phyloP scores from a whole-genome alignment of 1,140 invertebrate genomes.

The Hyles vespertilio region DNA sequence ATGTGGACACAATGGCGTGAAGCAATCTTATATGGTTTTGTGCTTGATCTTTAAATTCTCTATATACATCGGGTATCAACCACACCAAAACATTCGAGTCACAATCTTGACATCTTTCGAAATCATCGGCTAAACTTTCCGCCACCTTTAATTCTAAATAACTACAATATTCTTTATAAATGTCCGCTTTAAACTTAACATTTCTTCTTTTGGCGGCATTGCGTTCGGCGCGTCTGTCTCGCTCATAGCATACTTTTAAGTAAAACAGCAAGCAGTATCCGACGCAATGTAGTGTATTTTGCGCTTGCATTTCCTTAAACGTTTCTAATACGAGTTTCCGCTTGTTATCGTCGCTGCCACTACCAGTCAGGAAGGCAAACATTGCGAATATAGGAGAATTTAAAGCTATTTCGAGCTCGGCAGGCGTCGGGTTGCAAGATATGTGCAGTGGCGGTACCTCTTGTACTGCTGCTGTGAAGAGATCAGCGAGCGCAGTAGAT shows the following conservation, averaged over 20 bases:
- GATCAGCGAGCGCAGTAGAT: slow-evolving; percentile 59
- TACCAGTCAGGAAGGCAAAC: slow-evolving; percentile 62
- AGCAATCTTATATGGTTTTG: slow-evolving; percentile 91
- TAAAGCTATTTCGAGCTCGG: slow-evolving; percentile 51
- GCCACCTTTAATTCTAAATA: slow-evolving; percentile 87
- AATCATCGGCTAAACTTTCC: slow-evolving; percentile 85
- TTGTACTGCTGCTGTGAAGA: slow-evolving; percentile 60
- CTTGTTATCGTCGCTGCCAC: slow-evolving; percentile 82
- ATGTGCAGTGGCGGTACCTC: slow-evolving; percentile 56
- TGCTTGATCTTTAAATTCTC: slow-evolving; percentile 90
- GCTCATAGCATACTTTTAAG: slow-evolving; percentile 66
- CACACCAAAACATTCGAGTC: slow-evolving; percentile 92
- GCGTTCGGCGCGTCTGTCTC: slow-evolving; percentile 55
- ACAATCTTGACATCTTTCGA: slow-evolving; percentile 91
- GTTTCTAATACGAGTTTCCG: slow-evolving; percentile 84
- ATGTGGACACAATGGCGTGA: slow-evolving; percentile 89
- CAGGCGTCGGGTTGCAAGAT: slow-evolving; percentile 44
- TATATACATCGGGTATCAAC: slow-evolving; percentile 93
- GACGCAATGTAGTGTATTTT: slow-evolving; percentile 81
- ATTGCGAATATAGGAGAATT: slow-evolving; percentile 64
- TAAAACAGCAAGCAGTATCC: slow-evolving; percentile 90
- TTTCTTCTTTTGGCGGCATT: slow-evolving; percentile 76
- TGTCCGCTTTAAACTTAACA: slow-evolving; percentile 86
- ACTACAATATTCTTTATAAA: slow-evolving; percentile 92
- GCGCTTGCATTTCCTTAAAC: slow-evolving; percentile 83